phyloP scores from a whole-genome alignment of 2,888 invertebrate genomes.

The Taenaris catops region DNA sequence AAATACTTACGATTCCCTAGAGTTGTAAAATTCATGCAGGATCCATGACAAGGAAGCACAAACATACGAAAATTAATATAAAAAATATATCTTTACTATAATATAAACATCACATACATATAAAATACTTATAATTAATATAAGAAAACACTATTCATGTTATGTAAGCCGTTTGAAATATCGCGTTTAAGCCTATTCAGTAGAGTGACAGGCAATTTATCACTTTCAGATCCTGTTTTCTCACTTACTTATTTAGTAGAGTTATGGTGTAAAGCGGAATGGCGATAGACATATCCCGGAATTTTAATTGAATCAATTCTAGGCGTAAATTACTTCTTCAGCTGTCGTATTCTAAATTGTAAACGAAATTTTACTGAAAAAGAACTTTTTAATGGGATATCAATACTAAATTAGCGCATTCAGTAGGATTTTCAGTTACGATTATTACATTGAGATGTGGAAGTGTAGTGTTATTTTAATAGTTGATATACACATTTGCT shows the following conservation, averaged over 20 bases:
- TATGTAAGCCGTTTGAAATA: constrained; percentile 7
- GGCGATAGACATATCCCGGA: not conserved
- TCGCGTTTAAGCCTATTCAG: constrained; percentile 8
- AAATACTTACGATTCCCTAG: constrained; percentile 76
- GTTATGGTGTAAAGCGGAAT: constrained; percentile 2
- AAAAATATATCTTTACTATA: constrained; percentile 6
- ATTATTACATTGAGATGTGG: too few relatives aligned
- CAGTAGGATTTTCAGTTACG: too few relatives aligned
- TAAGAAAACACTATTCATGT: constrained; percentile 2
- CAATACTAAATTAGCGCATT: too few relatives aligned
- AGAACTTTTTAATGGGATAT: too few relatives aligned
- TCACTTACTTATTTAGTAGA: constrained; percentile 3
- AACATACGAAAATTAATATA: constrained; percentile 51
- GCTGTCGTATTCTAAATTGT: too few relatives aligned
- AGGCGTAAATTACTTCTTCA: too few relatives aligned
- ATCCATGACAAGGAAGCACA: constrained; percentile 63
- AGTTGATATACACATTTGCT: too few relatives aligned
- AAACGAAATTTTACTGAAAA: too few relatives aligned
- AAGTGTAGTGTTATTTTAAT: too few relatives aligned
- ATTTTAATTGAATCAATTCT: not conserved
- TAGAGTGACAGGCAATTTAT: constrained; percentile 7
- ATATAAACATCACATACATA: not conserved
- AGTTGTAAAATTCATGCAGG: constrained; percentile 69
- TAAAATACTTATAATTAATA: constrained; percentile 2
- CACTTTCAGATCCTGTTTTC: constrained; percentile 4